These are phyloP conservation scores for Drosophila putrida DNA, from an alignment of 2,888 invertebrate genomes.

Conservation along the genomic window DNA sequence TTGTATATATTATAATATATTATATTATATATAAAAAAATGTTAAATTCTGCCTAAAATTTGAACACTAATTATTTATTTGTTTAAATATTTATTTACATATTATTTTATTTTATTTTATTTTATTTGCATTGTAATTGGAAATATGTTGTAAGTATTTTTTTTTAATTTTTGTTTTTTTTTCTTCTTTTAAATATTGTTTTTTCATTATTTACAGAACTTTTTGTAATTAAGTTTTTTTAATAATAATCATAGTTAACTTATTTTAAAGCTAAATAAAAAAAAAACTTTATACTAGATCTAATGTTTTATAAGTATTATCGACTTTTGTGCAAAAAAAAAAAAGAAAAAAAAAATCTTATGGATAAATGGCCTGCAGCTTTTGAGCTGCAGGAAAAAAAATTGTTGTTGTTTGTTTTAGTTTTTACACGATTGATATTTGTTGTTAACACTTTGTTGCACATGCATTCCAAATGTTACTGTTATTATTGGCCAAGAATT, in stretches of 20 bases:
- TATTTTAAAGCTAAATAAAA: conserved; percentile 45
- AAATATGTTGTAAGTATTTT: conserved; percentile 24
- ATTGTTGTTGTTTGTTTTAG: conserved; percentile 13
- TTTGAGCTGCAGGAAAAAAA: conserved; percentile 52
- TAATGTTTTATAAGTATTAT: conserved; percentile 67
- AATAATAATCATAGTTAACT: conserved; percentile 20
- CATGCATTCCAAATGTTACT: conserved; percentile 6
- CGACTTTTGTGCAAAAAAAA: conserved; percentile 47
- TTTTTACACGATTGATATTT: conserved; percentile 63
- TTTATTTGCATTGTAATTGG: conserved; percentile 40
- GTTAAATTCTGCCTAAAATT: conserved; percentile 54
- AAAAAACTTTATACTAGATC: conserved; percentile 40
- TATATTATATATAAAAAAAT: conserved; percentile 29
- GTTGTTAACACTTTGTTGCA: conserved; percentile 24
- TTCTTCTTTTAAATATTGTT: conserved; percentile 4
- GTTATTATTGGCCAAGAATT: conserved; percentile 10
- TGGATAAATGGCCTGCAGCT: conserved; percentile 47
- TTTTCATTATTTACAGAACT: conserved; percentile 54
- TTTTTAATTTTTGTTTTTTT: conserved; percentile 3
- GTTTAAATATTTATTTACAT: conserved; percentile 43
- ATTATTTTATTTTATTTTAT: conserved; percentile 21
- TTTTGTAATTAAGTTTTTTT: conserved; percentile 13
- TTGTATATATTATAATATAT: too few species aligned
- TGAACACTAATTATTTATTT: conserved; percentile 45
- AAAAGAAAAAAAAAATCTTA: conserved; percentile 37